Evolutionary conservation across 2,797 vertebrate genomes (phyloP), one percentile per base, ranked within the genome.

Genomic region (Botia kubotai): DNA sequence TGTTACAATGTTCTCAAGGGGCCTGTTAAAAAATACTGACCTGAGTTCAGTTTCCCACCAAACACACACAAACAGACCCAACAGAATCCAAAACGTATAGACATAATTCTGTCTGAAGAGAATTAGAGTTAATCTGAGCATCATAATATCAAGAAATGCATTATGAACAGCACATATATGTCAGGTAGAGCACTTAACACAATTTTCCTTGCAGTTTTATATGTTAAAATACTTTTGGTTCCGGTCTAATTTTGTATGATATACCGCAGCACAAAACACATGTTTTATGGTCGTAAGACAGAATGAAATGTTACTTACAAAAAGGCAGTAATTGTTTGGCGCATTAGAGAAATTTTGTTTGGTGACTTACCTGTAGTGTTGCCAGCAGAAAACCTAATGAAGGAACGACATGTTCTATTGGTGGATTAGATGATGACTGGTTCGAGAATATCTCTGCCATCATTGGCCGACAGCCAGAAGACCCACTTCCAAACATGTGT

Each of bases 11-110:
- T 87, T 89, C 89, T 91, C 91, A 77, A 60, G 88, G 90, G 91
- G 85, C 88, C 87, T 88, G 93, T 93, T 93, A 92, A 93, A 91
- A 85, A 89, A 89, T 87, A 81, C 85, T 4, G 55, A 72, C 65
- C 77, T 75, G 46, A 78, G 81, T 83, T 89, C 79, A 83, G 79
- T 85, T 82, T 88, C 84, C 81, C 78, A 82, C 79, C 57, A 77
- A 85, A 74, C 46, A 87, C 69, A 76, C 72, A 76, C 53, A 50
- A 75, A 80, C 57, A 75, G 62, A 36, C n/a, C 10, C 4, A 53
- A 57, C 13, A 55, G 39, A 69, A 69, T 58, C 36, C 75, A 29
- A 77, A 39, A 77, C 55, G 13, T 57, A 43, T 2, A 76, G 26
- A 75, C 62, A 53, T 39, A 66, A 65, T 33, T 33, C 33, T 33